Conservation (phyloP, 2,888 invertebrate species). For the Rhorus exstirpatorius region DNA sequence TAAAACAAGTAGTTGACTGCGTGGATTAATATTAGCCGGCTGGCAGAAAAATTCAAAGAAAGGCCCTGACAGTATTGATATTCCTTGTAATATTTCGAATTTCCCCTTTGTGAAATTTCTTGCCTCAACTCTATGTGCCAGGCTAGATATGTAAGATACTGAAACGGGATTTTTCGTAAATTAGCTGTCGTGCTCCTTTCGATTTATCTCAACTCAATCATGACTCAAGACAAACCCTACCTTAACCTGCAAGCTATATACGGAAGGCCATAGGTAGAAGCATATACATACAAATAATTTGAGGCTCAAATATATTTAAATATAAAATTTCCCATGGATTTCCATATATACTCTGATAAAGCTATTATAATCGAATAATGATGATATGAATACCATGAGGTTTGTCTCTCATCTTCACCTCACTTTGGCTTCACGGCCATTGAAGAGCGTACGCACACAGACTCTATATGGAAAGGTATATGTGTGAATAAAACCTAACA, state of each 20-base stretch:
- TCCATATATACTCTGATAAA: neutral
- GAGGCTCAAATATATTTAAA: neutral
- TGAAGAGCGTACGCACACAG: neutral
- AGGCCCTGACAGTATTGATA: too few relatives aligned
- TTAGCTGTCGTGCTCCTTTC: neutral
- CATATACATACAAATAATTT: neutral
- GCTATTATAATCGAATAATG: neutral
- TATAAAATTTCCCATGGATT: neutral
- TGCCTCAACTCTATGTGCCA: too few relatives aligned
- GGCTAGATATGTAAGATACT: neutral
- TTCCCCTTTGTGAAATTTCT: neutral
- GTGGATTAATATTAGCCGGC: too few relatives aligned
- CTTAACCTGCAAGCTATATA: too few relatives aligned
- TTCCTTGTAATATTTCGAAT: too few relatives aligned
- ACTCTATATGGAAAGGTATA: constrained; percentile 17
- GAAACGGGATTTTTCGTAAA: neutral
- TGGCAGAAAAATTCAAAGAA: too few relatives aligned
- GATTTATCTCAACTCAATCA: neutral
- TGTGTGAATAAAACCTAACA: too few relatives aligned
- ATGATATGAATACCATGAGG: constrained; percentile 7
- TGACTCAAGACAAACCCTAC: too few relatives aligned
- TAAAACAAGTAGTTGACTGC: too few relatives aligned
- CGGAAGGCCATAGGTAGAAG: neutral
- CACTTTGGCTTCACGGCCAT: constrained; percentile 27
- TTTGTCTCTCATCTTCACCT: constrained; percentile 7